Conservation (phyloP, 2,797 vertebrate species). For the Oophaga sylvatica region DNA sequence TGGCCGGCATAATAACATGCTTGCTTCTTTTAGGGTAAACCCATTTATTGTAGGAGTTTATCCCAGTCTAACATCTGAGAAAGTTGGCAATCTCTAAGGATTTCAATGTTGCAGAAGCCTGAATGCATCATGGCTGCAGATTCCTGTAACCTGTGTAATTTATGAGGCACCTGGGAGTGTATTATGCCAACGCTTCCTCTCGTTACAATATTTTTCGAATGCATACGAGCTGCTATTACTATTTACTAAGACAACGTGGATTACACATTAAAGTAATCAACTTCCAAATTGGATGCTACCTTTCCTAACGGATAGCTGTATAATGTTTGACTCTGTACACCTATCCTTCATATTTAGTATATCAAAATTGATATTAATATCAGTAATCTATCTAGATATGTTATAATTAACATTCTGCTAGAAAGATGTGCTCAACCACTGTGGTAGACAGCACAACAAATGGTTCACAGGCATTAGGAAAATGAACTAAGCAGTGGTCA, state of each 20-base stretch:
- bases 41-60: slow-evolving; percentile 7
- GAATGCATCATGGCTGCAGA: neutral
- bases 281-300: slow-evolving; percentile 21
- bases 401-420: slow-evolving; percentile 26
- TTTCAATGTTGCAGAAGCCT: neutral
- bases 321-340: neutral
- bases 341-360: slow-evolving; percentile 14
- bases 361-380: slow-evolving; percentile 36
- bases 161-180: neutral
- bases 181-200: neutral
- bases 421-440: neutral
- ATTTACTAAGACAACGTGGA: neutral
- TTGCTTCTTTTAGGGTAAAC: neutral
- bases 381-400: slow-evolving; percentile 15
- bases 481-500: slow-evolving; percentile 33
- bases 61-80: neutral
- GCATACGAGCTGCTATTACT: neutral
- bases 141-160: neutral
- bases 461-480: slow-evolving; percentile 39
- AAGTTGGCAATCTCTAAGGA: neutral
- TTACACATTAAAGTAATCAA: slow-evolving; percentile 33
- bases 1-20: neutral
- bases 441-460: slow-evolving; percentile 21
- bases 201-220: slow-evolving; percentile 10
- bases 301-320: neutral